Conservation (phyloP, 1,140 invertebrate species). For the Acromyrmex heyeri region DNA sequence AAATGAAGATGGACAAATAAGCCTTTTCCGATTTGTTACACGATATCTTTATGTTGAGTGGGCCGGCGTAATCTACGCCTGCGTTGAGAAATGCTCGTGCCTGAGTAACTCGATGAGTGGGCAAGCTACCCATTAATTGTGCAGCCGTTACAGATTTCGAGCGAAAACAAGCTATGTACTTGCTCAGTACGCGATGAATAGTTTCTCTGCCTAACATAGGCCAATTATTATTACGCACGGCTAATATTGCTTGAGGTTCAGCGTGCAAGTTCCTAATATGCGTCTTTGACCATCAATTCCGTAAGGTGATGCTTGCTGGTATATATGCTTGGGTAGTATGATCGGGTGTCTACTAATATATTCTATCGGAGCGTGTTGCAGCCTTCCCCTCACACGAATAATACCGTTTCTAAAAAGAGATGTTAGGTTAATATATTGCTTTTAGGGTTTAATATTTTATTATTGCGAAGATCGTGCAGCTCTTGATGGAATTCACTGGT, state of each 20-base stretch:
- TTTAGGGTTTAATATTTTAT: background rate
- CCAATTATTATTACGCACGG: slow-evolving; percentile 2
- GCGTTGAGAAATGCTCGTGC: background rate
- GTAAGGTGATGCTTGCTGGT: slow-evolving; percentile 8
- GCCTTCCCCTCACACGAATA: background rate
- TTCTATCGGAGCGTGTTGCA: background rate
- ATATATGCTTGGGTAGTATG: background rate
- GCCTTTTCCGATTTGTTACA: no score
- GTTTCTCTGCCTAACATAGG: background rate
- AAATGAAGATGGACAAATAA: no score
- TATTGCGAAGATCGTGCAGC: background rate
- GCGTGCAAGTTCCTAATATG: background rate
- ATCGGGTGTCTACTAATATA: slow-evolving; percentile 4
- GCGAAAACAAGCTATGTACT: background rate
- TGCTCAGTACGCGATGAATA: background rate
- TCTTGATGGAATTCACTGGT: background rate
- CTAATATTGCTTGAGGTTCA: background rate
- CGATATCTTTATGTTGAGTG: no score
- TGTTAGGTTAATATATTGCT: background rate
- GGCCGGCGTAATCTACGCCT: no score
- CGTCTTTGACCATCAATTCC: background rate
- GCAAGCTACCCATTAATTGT: background rate
- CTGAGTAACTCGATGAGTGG: background rate
- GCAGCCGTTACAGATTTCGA: background rate
- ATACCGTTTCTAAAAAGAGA: background rate